These are phyloP conservation scores for Brenthis hecate DNA, from an alignment of 2,888 invertebrate species.

Conservation along the genomic window DNA sequence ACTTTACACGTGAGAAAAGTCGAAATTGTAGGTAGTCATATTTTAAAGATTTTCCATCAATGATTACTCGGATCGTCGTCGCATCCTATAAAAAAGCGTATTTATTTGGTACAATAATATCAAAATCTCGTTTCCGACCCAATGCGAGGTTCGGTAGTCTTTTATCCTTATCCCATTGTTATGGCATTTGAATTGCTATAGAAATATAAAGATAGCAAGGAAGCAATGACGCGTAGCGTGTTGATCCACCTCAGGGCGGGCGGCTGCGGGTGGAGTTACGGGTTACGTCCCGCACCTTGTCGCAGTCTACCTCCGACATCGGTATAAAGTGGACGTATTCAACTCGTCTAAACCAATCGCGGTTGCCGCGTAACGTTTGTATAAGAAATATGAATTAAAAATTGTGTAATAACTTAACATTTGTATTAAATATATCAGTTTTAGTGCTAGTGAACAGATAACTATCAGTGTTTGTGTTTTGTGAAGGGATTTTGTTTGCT, in stretches of 20 bases:
- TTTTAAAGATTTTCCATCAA: no score
- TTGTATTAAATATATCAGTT: conserved; percentile 19
- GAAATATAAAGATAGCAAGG: conserved; percentile 35
- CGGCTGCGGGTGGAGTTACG: conserved; percentile 44
- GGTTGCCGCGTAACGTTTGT: conserved; percentile 37
- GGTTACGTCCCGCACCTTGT: conserved; percentile 52
- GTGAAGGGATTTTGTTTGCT: conserved; percentile 35
- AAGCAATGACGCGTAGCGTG: conserved; percentile 38
- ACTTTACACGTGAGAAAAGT: no score
- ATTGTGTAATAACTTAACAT: conserved; percentile 18
- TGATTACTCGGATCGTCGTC: not conserved
- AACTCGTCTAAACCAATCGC: conserved; percentile 33
- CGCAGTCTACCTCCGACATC: conserved; percentile 55
- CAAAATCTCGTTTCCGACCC: conserved; percentile 5
- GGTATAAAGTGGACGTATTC: conserved; percentile 40
- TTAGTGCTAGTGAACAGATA: conserved; percentile 35
- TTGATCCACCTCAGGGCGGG: conserved; percentile 54
- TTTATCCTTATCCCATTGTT: conserved; percentile 25
- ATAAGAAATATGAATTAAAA: conserved; percentile 47
- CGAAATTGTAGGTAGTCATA: no score
- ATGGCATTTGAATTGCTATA: conserved; percentile 31
- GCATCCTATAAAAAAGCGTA: not conserved
- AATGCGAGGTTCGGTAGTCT: conserved; percentile 3
- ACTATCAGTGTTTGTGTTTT: conserved; percentile 38
- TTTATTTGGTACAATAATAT: not conserved